phyloP scores from a whole-genome alignment of 2,888 invertebrate genomes.

The Cephus runcator region DNA sequence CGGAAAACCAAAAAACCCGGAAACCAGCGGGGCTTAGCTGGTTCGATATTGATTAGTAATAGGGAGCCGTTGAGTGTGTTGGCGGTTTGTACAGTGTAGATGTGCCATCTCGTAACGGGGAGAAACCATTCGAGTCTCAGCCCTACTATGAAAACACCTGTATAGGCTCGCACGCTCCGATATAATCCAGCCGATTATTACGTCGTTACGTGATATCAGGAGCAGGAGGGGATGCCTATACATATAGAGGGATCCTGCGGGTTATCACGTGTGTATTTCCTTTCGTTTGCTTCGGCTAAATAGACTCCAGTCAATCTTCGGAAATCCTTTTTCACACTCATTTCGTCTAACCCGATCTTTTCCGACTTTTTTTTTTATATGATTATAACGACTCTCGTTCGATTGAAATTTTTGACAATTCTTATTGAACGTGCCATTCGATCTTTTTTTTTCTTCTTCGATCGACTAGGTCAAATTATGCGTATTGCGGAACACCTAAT shows the following conservation, averaged over 20 bases:
- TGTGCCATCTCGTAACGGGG: not conserved
- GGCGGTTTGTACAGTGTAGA: not conserved
- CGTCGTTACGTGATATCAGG: not conserved
- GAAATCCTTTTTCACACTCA: not conserved
- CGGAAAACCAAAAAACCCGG: conserved; percentile 12
- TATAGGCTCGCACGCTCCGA: not conserved
- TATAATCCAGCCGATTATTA: not conserved
- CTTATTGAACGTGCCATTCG: too few relatives aligned
- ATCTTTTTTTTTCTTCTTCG: too few relatives aligned
- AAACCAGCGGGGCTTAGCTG: conserved; percentile 11
- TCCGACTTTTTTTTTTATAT: not conserved
- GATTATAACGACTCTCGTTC: not conserved
- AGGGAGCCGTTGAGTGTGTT: not conserved
- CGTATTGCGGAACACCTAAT: not conserved
- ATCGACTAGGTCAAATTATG: not conserved
- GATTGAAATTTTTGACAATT: not conserved
- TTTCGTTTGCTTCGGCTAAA: not conserved
- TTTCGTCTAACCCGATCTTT: not conserved
- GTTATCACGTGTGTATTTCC: not conserved
- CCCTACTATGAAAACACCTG: not conserved
- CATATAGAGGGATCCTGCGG: not conserved
- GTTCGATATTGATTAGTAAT: conserved; percentile 25
- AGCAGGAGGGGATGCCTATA: not conserved
- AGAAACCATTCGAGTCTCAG: not conserved
- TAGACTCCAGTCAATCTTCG: not conserved